These are phyloP conservation scores for Anableps anableps DNA, from an alignment of 2,797 vertebrate species.

Conservation along the genomic window DNA sequence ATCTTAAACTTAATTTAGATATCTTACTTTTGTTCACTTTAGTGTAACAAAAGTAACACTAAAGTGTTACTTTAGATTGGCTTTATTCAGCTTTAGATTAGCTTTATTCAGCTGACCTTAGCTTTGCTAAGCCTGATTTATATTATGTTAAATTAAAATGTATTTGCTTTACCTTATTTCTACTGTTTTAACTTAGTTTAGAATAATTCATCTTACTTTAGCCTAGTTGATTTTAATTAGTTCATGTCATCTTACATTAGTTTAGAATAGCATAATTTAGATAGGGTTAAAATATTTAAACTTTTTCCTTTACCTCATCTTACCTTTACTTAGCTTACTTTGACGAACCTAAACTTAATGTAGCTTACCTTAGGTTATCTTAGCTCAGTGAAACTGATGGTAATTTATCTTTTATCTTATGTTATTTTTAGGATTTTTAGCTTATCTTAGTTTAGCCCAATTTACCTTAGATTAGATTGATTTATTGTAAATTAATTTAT, in stretches of 20 bases:
- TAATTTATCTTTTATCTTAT: background rate
- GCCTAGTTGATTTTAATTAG: background rate
- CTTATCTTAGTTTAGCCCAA: background rate
- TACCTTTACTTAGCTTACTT: background rate
- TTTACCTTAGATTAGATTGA: background rate
- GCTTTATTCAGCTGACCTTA: background rate
- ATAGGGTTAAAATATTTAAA: background rate
- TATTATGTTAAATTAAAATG: background rate
- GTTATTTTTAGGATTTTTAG: background rate
- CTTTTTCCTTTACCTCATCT: background rate
- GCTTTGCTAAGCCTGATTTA: background rate
- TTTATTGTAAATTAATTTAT: background rate
- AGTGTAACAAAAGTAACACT: too few species aligned
- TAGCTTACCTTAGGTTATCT: background rate
- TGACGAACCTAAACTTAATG: background rate
- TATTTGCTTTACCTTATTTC: background rate
- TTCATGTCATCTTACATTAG: background rate
- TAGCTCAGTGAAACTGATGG: background rate
- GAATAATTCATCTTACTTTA: background rate
- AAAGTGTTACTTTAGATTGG: too few species aligned
- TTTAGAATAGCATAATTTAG: background rate
- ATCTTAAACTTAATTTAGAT: too few species aligned
- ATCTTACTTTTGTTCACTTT: too few species aligned
- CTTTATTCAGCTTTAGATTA: background rate
- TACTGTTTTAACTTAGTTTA: background rate